Evolutionary conservation across 2,797 vertebrate species (phyloP), one percentile per base, ranked within the genome.

Genomic region (Gobio occitaniae): DNA sequence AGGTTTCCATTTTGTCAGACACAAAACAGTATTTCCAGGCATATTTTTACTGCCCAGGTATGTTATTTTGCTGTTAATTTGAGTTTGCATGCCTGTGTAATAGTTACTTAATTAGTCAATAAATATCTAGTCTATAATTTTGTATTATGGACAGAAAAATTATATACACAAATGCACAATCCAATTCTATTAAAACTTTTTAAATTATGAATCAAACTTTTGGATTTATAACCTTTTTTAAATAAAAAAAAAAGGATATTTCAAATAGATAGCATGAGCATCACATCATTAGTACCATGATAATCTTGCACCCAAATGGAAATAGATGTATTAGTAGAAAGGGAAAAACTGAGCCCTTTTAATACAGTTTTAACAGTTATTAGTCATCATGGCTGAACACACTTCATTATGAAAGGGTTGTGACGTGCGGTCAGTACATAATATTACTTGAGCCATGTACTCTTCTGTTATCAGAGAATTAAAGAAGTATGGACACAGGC

Each of bases 281-380:
- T 63, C 44, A n/a, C 41, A 82, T 16, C 12, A 50, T 38, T 65
- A 63, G 25, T 21, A 36, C 25, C 44, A 65, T 6, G 52, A 25
- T 48, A 8, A n/a, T 50, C 44, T 44, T 29, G 4, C 9, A 81
- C 54, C 9, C 5, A 70, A 82, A 63, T 48, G 25, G 81, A 50
- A 69, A 41, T 3, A 19, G 19, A 54, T 80, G 19, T 56, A 54
- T 69, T 52, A 52, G 63, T n/a, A 44, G 7, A 72, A 48, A 65
- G 41, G n/a, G 13, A 25, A 44, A 52, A 70, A 29, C 41, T n/a
- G 13, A 83, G 61, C 5, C 6, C 21, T 66, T 32, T 76, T 54
- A 21, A 48, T 47, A 36, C 32, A 12, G 77, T 61, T 65, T 83
- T 50, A 83, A 47, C 59, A 54, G 32, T 78, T 77, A 17, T 78